Base-by-base conservation (phyloP, 1,140 invertebrate species). In the Heliconius nattereri region DNA sequence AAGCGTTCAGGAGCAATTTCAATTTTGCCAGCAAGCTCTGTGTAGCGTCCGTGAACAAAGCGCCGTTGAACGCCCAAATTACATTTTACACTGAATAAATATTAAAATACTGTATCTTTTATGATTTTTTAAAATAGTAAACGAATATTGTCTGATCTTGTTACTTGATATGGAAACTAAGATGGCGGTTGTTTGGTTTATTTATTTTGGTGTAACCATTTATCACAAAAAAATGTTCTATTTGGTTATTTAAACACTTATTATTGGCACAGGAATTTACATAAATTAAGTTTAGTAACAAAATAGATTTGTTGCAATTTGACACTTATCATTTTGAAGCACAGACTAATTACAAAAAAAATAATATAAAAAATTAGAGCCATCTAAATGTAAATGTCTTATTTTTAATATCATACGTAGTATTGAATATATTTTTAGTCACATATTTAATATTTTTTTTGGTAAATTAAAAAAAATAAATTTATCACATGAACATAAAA, bases 1-100 rank as follows among this genome's bases (percentile, higher is more conserved):
- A 57, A 66, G 32, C 52, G 78, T 80, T 73, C 72, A 80, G 74
- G 52, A 32, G 78, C 70, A 80, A 76, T 80, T 80, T 80, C 78
- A 80, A 79, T 80, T 77, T 73, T 49, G 52, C 76, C 73, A 9
- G 35, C 78, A 74, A 75, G 78, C 73, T 74, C 66, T 76, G 75
- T 74, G 75, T 79, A 82, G 2, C 71, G 70, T 66, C 72, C 57
- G 77, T 78, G 54, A 75, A 80, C 78, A 76, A 78, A 75, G 70
- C 32, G 26, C 57, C 37, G 49, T 52, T 71, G 57, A 70, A 71
- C 75, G 57, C 23, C 35, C 32, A 49, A 76, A 76, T 76, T 76
- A 76, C 57, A 70, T 71, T 76, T 76, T 54, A 70, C 60, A 60
- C 60, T 76, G 66, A 76, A 76, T 71, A 76, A 75, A 75, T 75